These are phyloP conservation scores for Lutraria rhynchaena DNA, from an alignment of 1,140 invertebrate genomes.

Conservation along the genomic window DNA sequence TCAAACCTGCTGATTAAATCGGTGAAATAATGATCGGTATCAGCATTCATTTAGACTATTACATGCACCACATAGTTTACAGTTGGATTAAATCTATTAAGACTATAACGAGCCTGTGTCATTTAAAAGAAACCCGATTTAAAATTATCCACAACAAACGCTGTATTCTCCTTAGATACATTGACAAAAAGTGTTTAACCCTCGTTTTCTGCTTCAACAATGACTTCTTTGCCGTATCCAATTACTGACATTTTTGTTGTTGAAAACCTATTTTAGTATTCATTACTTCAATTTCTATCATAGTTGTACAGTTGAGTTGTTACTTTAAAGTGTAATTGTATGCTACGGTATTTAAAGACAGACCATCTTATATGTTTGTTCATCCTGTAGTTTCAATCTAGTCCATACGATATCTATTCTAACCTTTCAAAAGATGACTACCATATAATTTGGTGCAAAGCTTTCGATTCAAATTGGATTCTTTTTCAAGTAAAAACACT, in stretches of 20 bases:
- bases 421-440: slow-evolving; percentile 33
- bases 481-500: no score
- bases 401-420: slow-evolving; percentile 29
- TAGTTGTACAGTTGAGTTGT: slow-evolving; percentile 9
- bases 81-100: no score
- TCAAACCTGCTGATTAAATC: no score
- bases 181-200: slow-evolving; percentile 35
- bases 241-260: background rate
- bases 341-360: slow-evolving; percentile 11
- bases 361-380: slow-evolving; percentile 48
- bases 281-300: slow-evolving; percentile 28
- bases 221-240: slow-evolving; percentile 8
- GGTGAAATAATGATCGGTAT: no score
- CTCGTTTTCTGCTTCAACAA: slow-evolving; percentile 40
- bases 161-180: background rate
- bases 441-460: slow-evolving; percentile 20
- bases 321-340: slow-evolving; percentile 46
- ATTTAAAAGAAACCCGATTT: background rate
- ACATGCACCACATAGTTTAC: no score
- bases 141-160: background rate
- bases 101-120: no score
- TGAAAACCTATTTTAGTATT: slow-evolving; percentile 13
- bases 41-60: no score
- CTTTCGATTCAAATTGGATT: no score
- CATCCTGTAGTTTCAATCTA: slow-evolving; percentile 33